Evolutionary conservation across 2,888 invertebrate genomes (phyloP).

Genomic region (Leucozona laternaria): DNA sequence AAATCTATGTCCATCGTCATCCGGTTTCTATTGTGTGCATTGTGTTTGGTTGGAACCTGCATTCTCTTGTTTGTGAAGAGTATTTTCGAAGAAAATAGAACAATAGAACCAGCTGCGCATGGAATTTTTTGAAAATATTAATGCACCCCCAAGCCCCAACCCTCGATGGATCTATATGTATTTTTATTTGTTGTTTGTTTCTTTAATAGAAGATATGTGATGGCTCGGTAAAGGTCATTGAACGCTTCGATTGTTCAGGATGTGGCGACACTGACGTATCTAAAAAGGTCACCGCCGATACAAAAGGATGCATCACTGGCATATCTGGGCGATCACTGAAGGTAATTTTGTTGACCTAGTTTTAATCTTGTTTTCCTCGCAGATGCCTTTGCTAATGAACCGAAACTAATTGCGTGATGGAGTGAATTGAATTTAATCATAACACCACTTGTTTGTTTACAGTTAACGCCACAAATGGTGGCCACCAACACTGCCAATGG

Average conservation of each 20-base stretch:
- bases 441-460: conserved; percentile 7
- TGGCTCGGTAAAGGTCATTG: conserved; percentile 96
- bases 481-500: conserved; percentile 90
- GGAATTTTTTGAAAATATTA: conserved; percentile 19
- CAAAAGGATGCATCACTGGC: conserved; percentile 92
- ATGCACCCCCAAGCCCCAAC: not conserved
- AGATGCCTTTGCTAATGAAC: not conserved
- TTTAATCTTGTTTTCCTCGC: not conserved
- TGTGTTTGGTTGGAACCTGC: not conserved
- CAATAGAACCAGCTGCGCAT: conserved; percentile 51
- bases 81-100: conserved; percentile 13
- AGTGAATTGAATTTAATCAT: conserved; percentile 9
- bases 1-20: conserved; percentile 33
- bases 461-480: conserved; percentile 81
- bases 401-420: conserved; percentile 19
- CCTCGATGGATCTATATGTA: not conserved
- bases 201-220: conserved; percentile 90
- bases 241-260: conserved; percentile 97
- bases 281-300: conserved; percentile 87
- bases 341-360: conserved; percentile 84
- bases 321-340: conserved; percentile 94
- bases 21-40: conserved; percentile 38
- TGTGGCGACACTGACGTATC: conserved; percentile 98
- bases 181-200: conserved; percentile 22
- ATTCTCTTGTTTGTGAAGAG: conserved; percentile 59